These are phyloP conservation scores for Enteromius argenteus DNA, from an alignment of 2,797 vertebrate genomes.

Conservation along the genomic window DNA sequence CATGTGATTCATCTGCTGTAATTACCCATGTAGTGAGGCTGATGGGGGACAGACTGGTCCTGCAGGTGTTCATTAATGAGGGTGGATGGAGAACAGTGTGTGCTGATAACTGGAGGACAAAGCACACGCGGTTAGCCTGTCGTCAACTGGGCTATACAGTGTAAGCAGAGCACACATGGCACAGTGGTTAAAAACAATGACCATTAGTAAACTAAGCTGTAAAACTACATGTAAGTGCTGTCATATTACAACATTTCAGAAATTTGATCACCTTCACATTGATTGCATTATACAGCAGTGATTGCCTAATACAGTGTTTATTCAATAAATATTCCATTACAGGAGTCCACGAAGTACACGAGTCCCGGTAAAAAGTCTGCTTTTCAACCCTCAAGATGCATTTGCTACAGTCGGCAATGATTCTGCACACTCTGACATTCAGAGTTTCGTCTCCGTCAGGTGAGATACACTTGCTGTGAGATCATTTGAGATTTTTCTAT, in stretches of 20 bases:
- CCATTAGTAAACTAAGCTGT: slow-evolving; percentile 2
- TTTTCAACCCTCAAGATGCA: background rate
- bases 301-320: background rate
- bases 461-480: background rate
- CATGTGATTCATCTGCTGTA: background rate
- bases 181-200: background rate
- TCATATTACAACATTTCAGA: background rate
- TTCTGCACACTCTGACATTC: slow-evolving; percentile 9
- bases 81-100: slow-evolving; percentile 76
- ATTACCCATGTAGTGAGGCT: slow-evolving; percentile 73
- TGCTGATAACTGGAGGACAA: slow-evolving; percentile 71
- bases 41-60: slow-evolving; percentile 75
- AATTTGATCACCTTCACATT: background rate
- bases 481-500: background rate
- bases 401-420: slow-evolving; percentile 42
- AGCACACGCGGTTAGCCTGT: slow-evolving; percentile 74
- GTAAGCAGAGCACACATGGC: slow-evolving; percentile 63
- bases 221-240: background rate
- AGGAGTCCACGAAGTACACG: slow-evolving; percentile 61
- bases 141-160: slow-evolving; percentile 79
- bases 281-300: background rate
- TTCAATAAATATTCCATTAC: background rate
- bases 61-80: slow-evolving; percentile 72
- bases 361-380: slow-evolving; percentile 36
- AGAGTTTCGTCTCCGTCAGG: slow-evolving; percentile 40